Percentiles rank a stretch among this genome's conserved stretches.
These are phyloP conservation scores for Peromyscus attwateri DNA, from an alignment of 2,797 vertebrate species.

Conservation along the genomic window DNA sequence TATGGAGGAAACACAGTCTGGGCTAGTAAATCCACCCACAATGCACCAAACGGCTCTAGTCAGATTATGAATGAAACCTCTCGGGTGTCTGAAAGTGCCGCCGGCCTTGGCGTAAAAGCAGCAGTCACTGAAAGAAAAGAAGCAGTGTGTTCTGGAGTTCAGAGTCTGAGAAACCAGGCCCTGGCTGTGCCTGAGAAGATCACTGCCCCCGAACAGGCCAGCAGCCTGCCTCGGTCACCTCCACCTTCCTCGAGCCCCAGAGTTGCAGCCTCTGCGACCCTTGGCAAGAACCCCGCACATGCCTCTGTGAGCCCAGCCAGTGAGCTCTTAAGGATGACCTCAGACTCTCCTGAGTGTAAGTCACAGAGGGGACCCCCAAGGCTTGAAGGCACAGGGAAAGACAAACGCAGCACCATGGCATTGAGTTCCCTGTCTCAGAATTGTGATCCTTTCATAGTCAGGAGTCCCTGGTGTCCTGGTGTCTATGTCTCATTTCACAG, in stretches of 20 bases:
- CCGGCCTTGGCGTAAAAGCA: not conserved
- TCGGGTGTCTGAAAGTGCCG: not conserved
- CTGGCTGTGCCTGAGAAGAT: not conserved
- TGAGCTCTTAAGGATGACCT: not conserved
- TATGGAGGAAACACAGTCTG: not conserved
- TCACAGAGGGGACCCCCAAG: not conserved
- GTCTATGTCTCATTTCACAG: not conserved
- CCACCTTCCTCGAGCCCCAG: not conserved
- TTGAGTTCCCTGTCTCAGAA: not conserved
- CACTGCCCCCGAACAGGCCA: no score
- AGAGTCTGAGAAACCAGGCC: not conserved
- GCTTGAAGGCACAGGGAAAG: not conserved
- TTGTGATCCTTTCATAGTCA: not conserved
- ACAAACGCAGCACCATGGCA: not conserved
- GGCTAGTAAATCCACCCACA: not conserved
- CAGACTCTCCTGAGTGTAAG: not conserved
- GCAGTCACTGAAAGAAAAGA: not conserved
- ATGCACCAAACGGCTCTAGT: not conserved
- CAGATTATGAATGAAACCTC: not conserved
- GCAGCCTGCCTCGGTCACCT: not conserved
- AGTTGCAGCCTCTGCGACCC: not conserved
- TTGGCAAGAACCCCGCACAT: not conserved
- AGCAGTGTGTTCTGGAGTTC: not conserved
- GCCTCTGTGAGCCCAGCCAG: not conserved
- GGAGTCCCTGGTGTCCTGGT: not conserved